Evolutionary conservation across 2,888 invertebrate genomes (phyloP).

Genomic region (Emmelina monodactyla): DNA sequence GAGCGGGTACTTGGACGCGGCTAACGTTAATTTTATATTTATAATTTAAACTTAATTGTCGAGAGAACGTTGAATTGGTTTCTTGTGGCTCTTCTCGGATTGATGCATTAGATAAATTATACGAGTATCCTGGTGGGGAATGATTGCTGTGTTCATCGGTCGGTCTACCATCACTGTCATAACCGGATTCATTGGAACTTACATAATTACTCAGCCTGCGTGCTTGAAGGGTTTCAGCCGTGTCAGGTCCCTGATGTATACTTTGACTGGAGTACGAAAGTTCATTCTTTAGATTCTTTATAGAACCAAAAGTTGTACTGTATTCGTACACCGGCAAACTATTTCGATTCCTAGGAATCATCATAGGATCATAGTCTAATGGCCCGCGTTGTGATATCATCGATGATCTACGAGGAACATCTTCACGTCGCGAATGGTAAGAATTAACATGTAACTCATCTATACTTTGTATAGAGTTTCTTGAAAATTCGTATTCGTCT

Average conservation of each 20-base stretch:
- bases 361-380: constrained; percentile 56
- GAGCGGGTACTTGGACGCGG: constrained; percentile 43
- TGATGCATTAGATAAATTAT: constrained; percentile 39
- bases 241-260: constrained; percentile 63
- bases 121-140: constrained; percentile 62
- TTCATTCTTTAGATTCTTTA: constrained; percentile 47
- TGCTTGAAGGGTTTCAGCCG: constrained; percentile 64
- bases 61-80: constrained; percentile 34
- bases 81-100: constrained; percentile 29
- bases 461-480: constrained; percentile 52
- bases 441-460: constrained; percentile 40
- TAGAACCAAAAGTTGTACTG: constrained; percentile 40
- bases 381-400: constrained; percentile 54
- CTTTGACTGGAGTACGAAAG: constrained; percentile 53
- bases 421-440: constrained; percentile 38
- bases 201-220: constrained; percentile 76
- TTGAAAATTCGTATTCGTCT: constrained; percentile 41
- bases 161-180: constrained; percentile 78
- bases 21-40: constrained; percentile 52
- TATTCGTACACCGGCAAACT: constrained; percentile 60
- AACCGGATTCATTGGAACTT: constrained; percentile 84
- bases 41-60: constrained; percentile 53
- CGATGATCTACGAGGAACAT: constrained; percentile 44
- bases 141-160: constrained; percentile 63
- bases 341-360: constrained; percentile 55